Evolutionary conservation across 2,797 vertebrate species (phyloP).

Genomic region (Phoxinus dragarum): DNA sequence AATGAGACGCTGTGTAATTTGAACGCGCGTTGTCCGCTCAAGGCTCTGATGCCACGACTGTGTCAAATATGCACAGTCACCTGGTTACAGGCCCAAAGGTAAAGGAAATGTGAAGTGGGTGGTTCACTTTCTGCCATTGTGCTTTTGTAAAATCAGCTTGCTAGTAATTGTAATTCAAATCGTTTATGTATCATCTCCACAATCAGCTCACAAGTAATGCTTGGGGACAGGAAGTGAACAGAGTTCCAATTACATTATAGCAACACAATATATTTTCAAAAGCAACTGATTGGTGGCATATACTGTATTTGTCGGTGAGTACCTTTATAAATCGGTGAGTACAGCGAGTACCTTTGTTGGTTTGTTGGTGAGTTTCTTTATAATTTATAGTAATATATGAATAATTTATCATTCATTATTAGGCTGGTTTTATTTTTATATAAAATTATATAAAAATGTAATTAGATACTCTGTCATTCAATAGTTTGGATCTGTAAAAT

Average conservation of each 20-base stretch:
- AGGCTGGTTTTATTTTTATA: neutral
- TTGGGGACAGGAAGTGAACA: constrained; percentile 39
- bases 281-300: neutral
- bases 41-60: constrained; percentile 36
- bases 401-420: neutral
- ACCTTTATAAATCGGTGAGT: neutral
- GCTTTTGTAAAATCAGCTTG: constrained; percentile 27
- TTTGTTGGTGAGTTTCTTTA: neutral
- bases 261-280: neutral
- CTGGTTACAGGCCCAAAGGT: constrained; percentile 30
- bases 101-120: constrained; percentile 37
- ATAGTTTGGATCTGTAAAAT: too few species aligned
- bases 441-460: neutral
- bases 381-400: neutral
- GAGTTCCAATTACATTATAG: constrained; percentile 13
- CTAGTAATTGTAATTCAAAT: constrained; percentile 22
- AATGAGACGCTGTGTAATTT: constrained; percentile 44
- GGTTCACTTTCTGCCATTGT: constrained; percentile 36
- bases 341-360: neutral
- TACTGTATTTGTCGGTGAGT: neutral
- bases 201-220: constrained; percentile 23
- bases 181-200: constrained; percentile 13
- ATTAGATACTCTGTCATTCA: neutral
- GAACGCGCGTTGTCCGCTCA: constrained; percentile 19
- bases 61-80: constrained; percentile 46